Evolutionary conservation across 2,888 invertebrate genomes (phyloP).

Genomic region (Leptinotarsa tumamoca): DNA sequence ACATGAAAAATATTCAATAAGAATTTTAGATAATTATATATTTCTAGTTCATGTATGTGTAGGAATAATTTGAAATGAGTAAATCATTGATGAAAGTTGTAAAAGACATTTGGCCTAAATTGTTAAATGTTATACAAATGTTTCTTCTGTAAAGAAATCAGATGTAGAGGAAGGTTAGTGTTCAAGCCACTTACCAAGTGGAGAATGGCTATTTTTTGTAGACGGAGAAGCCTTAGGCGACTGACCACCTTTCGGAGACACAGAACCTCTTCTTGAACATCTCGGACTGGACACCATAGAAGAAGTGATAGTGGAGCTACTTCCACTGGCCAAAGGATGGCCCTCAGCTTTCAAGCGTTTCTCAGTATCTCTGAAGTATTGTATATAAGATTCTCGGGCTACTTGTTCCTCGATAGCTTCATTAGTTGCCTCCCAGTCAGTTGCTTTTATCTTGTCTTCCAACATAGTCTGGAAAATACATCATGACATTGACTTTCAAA

Average conservation of each 20-base stretch:
- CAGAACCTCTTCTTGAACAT: slow-evolving; percentile 61
- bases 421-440: slow-evolving; percentile 93
- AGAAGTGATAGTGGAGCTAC: slow-evolving; percentile 64
- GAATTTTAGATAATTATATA: too few relatives aligned
- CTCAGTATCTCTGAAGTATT: slow-evolving; percentile 69
- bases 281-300: slow-evolving; percentile 60
- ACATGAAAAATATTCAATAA: slow-evolving; percentile 30
- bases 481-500: too few relatives aligned
- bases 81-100: too few relatives aligned
- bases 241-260: slow-evolving; percentile 63
- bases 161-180: too few relatives aligned
- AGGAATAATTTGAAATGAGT: too few relatives aligned
- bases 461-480: slow-evolving; percentile 78
- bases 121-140: too few relatives aligned
- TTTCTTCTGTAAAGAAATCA: too few relatives aligned
- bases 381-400: slow-evolving; percentile 85
- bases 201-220: slow-evolving; percentile 55
- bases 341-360: slow-evolving; percentile 63
- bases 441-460: slow-evolving; percentile 88
- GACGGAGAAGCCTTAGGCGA: slow-evolving; percentile 62
- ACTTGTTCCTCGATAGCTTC: slow-evolving; percentile 91
- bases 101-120: too few relatives aligned
- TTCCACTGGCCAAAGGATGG: slow-evolving; percentile 61
- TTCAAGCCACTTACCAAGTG: slow-evolving; percentile 48
- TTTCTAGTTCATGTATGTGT: too few relatives aligned